Conservation (phyloP, 2,888 invertebrate species). For the Xestia sexstrigata region DNA sequence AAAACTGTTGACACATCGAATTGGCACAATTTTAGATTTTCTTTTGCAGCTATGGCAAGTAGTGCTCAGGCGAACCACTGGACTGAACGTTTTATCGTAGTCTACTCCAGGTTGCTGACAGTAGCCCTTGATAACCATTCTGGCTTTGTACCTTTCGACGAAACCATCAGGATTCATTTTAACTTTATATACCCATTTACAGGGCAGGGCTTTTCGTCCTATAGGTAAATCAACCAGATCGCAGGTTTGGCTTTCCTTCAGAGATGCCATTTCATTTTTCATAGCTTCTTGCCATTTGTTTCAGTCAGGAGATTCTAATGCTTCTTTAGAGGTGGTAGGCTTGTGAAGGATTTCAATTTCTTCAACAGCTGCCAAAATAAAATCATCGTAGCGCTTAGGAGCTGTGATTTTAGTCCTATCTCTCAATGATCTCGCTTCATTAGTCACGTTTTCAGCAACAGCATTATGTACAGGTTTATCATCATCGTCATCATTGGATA, state of each 20-base stretch:
- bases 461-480: no score
- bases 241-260: not conserved
- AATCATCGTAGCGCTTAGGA: no score
- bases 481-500: no score
- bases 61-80: not conserved
- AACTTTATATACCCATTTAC: not conserved
- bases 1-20: not conserved
- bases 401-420: no score
- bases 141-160: not conserved
- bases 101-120: not conserved
- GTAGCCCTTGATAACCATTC: not conserved
- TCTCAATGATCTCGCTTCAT: no score
- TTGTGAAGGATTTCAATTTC: no score
- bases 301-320: no score
- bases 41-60: not conserved
- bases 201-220: not conserved
- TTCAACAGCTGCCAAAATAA: no score
- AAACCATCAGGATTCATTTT: not conserved
- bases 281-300: no score
- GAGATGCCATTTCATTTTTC: no score
- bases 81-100: not conserved
- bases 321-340: no score
- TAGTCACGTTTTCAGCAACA: no score
- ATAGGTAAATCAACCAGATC: not conserved
- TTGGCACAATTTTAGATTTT: not conserved